Evolutionary conservation across 2,797 vertebrate genomes (phyloP).

Genomic region (Cetoscarus ocellatus): DNA sequence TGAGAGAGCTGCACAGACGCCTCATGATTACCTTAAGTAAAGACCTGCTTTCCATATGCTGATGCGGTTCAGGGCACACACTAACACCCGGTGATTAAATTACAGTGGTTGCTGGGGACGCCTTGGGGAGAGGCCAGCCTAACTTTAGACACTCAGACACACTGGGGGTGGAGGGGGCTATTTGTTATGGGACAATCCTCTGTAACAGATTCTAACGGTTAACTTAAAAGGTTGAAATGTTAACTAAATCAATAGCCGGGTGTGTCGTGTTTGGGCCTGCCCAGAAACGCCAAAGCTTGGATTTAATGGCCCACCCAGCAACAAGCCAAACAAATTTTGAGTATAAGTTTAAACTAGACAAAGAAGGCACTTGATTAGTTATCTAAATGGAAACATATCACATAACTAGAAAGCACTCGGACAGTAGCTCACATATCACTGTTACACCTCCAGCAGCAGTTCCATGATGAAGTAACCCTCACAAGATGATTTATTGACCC

Average conservation of each 20-base stretch:
- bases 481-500: too few relatives aligned
- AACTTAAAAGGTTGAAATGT: constrained; percentile 59
- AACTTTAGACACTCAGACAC: constrained; percentile 35
- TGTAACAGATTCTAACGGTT: constrained; percentile 54
- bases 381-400: not conserved
- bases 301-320: constrained; percentile 3
- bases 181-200: constrained; percentile 18
- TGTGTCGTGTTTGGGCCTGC: constrained; percentile 31
- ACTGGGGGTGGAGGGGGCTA: not conserved
- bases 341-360: not conserved
- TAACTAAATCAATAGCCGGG: constrained; percentile 50
- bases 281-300: constrained; percentile 21
- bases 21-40: constrained; percentile 73
- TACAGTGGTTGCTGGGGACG: constrained; percentile 53
- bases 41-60: constrained; percentile 79
- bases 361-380: not conserved
- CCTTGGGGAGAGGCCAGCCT: constrained; percentile 32
- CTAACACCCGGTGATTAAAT: constrained; percentile 65
- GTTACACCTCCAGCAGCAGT: too few relatives aligned
- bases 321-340: not conserved
- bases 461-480: too few relatives aligned
- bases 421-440: too few relatives aligned
- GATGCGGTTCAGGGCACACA: constrained; percentile 66
- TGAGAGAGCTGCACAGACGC: constrained; percentile 46
- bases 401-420: too few relatives aligned